phyloP scores from a whole-genome alignment of 2,888 invertebrate species.

The Thera britannica region DNA sequence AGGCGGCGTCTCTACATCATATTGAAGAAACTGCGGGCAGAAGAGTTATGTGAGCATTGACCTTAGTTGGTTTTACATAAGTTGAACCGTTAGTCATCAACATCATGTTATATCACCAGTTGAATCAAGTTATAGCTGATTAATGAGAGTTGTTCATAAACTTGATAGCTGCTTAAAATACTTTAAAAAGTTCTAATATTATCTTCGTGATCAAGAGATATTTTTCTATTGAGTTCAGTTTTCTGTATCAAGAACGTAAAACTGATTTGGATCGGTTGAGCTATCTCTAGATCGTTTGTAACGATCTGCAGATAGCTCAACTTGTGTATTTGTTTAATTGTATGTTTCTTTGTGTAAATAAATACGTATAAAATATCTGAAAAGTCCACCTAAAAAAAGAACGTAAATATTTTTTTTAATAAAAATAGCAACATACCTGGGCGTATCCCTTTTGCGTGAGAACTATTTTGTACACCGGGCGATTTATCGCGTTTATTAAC shows the following conservation, averaged over 20 bases:
- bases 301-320: no score
- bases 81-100: slow-evolving; percentile 16
- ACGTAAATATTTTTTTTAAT: not conserved
- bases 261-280: no score
- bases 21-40: slow-evolving; percentile 81
- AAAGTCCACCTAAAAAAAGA: no score
- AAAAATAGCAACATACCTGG: slow-evolving; percentile 77
- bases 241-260: not conserved
- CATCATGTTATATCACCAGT: slow-evolving; percentile 20
- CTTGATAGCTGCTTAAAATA: not conserved
- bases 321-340: no score
- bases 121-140: not conserved
- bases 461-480: slow-evolving; percentile 84
- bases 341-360: no score
- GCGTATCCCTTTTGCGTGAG: slow-evolving; percentile 89
- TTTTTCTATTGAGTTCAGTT: not conserved
- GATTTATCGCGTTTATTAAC: slow-evolving; percentile 58
- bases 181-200: not conserved
- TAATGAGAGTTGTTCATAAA: not conserved
- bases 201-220: not conserved
- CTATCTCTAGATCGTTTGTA: no score
- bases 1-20: slow-evolving; percentile 89
- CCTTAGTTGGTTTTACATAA: slow-evolving; percentile 27
- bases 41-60: slow-evolving; percentile 22
- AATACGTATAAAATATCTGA: no score